Evolutionary conservation across 1,140 invertebrate species (phyloP).

Genomic region (Papilio polytes): DNA sequence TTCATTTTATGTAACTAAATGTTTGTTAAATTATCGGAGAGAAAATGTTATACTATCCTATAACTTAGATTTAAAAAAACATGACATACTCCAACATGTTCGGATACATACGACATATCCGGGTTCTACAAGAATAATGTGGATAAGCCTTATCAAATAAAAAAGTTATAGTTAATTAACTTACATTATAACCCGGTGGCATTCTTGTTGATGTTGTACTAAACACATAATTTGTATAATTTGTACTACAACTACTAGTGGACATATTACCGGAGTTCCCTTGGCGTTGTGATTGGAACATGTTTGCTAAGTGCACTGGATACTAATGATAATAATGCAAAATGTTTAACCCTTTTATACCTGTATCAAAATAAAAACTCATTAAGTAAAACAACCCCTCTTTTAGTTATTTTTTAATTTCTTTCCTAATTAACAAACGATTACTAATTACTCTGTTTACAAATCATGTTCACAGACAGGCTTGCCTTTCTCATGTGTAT

Average conservation of each 20-base stretch:
- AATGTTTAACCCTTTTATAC: slow-evolving; percentile 34
- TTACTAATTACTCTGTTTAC: slow-evolving; percentile 41
- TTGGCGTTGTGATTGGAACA: neutral
- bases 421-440: neutral
- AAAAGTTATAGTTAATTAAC: neutral
- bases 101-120: neutral
- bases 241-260: neutral
- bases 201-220: slow-evolving; percentile 1
- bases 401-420: neutral
- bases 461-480: neutral
- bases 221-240: neutral
- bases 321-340: neutral
- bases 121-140: neutral
- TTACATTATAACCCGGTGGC: neutral
- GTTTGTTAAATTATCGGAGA: neutral
- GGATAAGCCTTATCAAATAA: neutral
- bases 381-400: slow-evolving; percentile 19
- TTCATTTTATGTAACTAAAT: neutral
- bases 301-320: slow-evolving; percentile 13
- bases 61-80: too few relatives aligned
- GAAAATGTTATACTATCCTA: too few relatives aligned
- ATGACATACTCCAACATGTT: too few relatives aligned
- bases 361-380: neutral
- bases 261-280: neutral
- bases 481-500: neutral